A percentile compares a stretch with the other conserved stretches of the same genome.
phyloP scores from a whole-genome alignment of 2,113 vertebrate genomes.

The Sylvilagus bachmani region DNA sequence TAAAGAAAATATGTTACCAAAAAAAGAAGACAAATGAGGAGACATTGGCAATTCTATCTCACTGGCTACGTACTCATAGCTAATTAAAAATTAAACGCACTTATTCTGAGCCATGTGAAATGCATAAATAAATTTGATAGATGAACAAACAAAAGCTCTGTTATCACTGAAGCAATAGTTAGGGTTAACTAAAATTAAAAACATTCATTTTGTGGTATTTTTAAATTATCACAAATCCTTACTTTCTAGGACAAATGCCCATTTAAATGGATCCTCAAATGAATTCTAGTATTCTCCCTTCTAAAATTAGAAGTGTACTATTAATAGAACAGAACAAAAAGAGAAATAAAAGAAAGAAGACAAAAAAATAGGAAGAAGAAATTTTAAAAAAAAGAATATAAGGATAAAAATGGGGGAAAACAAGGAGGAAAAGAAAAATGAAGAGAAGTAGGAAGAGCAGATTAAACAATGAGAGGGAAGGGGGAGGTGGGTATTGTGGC shows the following conservation, averaged over 20 bases:
- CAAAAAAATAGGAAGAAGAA: not conserved
- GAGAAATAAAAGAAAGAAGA: not conserved
- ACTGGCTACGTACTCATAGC: slow-evolving; percentile 45
- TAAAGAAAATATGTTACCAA: too few relatives aligned
- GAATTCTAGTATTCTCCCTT: not conserved
- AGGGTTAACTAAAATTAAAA: slow-evolving; percentile 72
- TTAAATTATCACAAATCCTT: not conserved
- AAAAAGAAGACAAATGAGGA: slow-evolving; percentile 62
- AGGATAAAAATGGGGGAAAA: not conserved
- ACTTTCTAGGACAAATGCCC: not conserved
- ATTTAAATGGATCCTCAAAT: not conserved
- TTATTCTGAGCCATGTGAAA: slow-evolving; percentile 66
- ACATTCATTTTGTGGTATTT: too few relatives aligned
- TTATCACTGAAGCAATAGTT: slow-evolving; percentile 70
- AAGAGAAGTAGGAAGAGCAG: not conserved
- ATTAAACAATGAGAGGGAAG: not conserved
- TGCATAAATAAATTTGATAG: slow-evolving; percentile 46
- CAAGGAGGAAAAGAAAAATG: not conserved
- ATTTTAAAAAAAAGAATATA: not conserved
- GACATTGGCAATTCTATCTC: slow-evolving; percentile 64
- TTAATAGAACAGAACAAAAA: not conserved
- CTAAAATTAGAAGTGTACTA: not conserved
- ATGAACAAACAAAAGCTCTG: slow-evolving; percentile 52
- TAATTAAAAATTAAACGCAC: slow-evolving; percentile 83
- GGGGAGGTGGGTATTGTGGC: too few relatives aligned